These are phyloP conservation scores for Falco peregrinus DNA, from an alignment of 2,797 vertebrate genomes.

Conservation along the genomic window DNA sequence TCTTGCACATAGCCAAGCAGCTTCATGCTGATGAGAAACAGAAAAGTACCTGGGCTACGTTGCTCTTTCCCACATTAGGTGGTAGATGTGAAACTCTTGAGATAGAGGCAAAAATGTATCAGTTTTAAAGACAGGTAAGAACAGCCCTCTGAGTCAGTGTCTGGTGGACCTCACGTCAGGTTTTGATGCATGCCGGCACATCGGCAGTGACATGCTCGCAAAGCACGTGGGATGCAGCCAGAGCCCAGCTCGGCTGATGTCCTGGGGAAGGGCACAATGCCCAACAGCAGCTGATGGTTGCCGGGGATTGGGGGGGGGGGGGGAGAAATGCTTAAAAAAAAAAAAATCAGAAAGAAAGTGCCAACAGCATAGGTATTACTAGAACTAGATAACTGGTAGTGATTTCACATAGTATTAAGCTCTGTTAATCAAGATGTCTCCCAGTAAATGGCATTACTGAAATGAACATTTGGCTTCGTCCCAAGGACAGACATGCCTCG, in stretches of 20 bases:
- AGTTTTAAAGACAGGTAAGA: conserved; percentile 49
- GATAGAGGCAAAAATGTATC: not conserved
- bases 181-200: conserved; percentile 56
- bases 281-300: not conserved
- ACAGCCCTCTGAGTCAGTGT: conserved; percentile 62
- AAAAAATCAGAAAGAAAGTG: not conserved
- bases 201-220: conserved; percentile 70
- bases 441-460: conserved; percentile 44
- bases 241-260: not conserved
- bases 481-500: conserved; percentile 33
- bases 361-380: not conserved
- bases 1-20: not conserved
- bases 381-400: not conserved
- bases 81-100: conserved; percentile 36
- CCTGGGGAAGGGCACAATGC: not conserved
- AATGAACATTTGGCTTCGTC: conserved; percentile 16
- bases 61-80: not conserved
- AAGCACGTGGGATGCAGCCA: conserved; percentile 8
- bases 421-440: conserved; percentile 49
- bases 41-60: conserved; percentile 19
- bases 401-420: not conserved
- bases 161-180: conserved; percentile 4
- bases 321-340: not conserved
- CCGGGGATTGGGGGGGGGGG: not conserved
- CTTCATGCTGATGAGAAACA: conserved; percentile 16